Evolutionary conservation across 2,888 invertebrate genomes (phyloP).

Genomic region (Agonum fuliginosum): DNA sequence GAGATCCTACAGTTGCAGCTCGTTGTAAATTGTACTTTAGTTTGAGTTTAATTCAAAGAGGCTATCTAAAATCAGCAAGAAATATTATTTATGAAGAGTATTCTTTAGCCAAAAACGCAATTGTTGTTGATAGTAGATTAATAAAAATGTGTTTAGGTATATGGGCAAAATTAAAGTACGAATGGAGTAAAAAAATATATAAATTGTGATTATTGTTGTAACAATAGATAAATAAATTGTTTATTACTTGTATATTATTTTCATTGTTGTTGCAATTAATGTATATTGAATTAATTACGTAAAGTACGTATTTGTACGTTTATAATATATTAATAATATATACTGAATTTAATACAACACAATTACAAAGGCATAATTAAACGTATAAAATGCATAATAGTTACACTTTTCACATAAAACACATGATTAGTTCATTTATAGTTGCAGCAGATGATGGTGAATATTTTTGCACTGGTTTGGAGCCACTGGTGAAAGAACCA

Average conservation of each 20-base stretch:
- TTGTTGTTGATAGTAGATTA: constrained; percentile 78
- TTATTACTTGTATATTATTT: background rate
- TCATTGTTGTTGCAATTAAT: background rate
- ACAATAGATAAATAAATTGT: background rate
- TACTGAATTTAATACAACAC: constrained; percentile 19
- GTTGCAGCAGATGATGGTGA: background rate
- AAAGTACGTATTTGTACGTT: constrained; percentile 9
- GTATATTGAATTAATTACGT: background rate
- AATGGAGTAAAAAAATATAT: constrained; percentile 64
- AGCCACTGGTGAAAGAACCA: too few species aligned
- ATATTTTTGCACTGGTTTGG: background rate
- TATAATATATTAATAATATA: constrained; percentile 32
- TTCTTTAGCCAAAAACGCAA: constrained; percentile 69
- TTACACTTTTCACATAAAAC: constrained; percentile 49
- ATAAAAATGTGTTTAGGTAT: constrained; percentile 90
- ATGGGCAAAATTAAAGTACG: constrained; percentile 87
- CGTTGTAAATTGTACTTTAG: constrained; percentile 92
- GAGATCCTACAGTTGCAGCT: constrained; percentile 87
- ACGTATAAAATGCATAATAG: constrained; percentile 48
- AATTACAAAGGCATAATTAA: constrained; percentile 46
- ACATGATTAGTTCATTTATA: constrained; percentile 10
- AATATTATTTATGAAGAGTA: constrained; percentile 78
- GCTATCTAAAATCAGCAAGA: constrained; percentile 79
- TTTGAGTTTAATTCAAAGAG: constrained; percentile 90
- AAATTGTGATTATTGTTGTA: constrained; percentile 6